Evolutionary conservation across 2,113 vertebrate genomes (phyloP).

Genomic region (Oncorhynchus tshawytscha): DNA sequence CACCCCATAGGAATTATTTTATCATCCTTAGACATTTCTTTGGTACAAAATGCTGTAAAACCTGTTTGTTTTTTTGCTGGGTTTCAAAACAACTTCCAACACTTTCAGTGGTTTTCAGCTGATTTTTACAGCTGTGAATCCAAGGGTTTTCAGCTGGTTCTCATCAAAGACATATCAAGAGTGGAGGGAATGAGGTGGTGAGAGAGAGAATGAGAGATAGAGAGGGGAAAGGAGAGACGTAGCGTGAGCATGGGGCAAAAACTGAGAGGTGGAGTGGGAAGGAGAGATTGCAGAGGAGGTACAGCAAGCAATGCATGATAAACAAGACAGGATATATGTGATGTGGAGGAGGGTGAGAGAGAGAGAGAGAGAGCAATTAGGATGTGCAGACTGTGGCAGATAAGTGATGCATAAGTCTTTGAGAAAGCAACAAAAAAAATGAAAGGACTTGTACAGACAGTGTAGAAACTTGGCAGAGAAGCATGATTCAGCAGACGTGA

Average conservation of each 20-base stretch:
- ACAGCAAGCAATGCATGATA: not conserved
- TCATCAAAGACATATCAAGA: not conserved
- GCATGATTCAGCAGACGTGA: no score
- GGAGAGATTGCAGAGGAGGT: not conserved
- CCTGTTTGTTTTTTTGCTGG: no score
- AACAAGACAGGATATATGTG: not conserved
- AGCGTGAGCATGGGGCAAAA: slow-evolving; percentile 5
- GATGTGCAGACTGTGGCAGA: not conserved
- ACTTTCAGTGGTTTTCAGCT: no score
- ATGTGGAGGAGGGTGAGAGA: not conserved
- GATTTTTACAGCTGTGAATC: no score
- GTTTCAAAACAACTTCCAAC: no score
- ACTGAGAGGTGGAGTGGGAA: slow-evolving; percentile 7
- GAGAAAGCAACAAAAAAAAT: no score
- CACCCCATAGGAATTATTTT: no score
- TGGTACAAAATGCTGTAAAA: no score
- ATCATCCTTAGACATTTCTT: no score
- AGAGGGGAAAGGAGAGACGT: not conserved
- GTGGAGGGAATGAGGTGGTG: not conserved
- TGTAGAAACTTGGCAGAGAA: no score
- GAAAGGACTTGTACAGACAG: no score
- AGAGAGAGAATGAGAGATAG: not conserved
- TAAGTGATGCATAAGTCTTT: no score
- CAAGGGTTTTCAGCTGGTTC: slow-evolving; percentile 11
- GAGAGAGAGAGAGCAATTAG: not conserved